Evolutionary conservation across 2,797 vertebrate genomes (phyloP).

Genomic region (Ammospiza maritima): DNA sequence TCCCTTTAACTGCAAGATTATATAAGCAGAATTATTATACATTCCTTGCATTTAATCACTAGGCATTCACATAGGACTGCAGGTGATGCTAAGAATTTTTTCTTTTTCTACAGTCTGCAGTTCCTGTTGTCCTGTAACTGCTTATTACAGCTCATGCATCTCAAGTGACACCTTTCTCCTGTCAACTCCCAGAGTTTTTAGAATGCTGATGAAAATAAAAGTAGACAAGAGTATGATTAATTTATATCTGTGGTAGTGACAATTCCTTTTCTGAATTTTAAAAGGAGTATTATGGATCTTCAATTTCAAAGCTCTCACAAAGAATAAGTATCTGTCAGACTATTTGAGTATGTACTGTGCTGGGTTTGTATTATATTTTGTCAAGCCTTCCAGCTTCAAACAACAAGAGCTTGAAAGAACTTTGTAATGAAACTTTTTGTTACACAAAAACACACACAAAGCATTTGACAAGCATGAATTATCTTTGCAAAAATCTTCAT

Average conservation of each 20-base stretch:
- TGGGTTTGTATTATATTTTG: background rate
- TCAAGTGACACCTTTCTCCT: background rate
- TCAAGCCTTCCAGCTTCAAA: background rate
- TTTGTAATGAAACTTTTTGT: background rate
- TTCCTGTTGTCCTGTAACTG: background rate
- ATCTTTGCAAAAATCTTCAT: background rate
- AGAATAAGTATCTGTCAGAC: background rate
- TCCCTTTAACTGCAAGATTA: background rate
- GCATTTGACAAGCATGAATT: background rate
- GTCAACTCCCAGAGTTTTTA: background rate
- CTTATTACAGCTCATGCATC: background rate
- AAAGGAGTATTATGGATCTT: background rate
- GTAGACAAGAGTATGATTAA: conserved; percentile 17
- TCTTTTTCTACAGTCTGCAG: background rate
- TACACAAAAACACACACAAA: background rate
- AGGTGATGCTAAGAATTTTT: background rate
- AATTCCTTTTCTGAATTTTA: conserved; percentile 25
- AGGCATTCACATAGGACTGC: background rate
- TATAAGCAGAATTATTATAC: conserved; percentile 1
- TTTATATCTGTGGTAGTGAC: background rate
- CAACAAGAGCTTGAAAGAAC: background rate
- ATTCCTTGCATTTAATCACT: background rate
- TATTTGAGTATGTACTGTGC: background rate
- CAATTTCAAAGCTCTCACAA: background rate
- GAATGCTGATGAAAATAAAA: conserved; percentile 24